Evolutionary conservation across 2,888 invertebrate species (phyloP).

Genomic region (Tetramorium bicarinatum): DNA sequence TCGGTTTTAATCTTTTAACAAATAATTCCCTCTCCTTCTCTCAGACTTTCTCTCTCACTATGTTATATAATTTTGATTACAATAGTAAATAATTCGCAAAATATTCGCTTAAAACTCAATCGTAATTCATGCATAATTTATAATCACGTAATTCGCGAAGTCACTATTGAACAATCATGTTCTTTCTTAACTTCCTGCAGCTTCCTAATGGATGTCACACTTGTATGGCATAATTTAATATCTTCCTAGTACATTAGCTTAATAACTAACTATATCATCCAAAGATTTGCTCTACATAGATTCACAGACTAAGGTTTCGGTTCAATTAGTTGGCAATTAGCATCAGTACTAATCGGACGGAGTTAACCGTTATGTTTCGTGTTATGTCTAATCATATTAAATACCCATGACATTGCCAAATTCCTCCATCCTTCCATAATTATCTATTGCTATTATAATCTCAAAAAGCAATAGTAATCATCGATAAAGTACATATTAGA

Average conservation of each 20-base stretch:
- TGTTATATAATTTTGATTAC: neutral
- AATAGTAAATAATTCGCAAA: neutral
- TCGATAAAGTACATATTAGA: neutral
- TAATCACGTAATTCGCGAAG: neutral
- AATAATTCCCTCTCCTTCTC: neutral
- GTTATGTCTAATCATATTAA: constrained; percentile 10
- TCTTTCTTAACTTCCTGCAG: constrained; percentile 1
- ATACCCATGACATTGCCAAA: neutral
- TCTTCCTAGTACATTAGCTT: constrained; percentile 6
- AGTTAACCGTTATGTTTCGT: constrained; percentile 13
- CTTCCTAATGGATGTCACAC: constrained; percentile 15
- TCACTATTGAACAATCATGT: neutral
- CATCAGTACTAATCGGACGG: neutral
- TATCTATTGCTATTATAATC: neutral
- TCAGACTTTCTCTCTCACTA: neutral
- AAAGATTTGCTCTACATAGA: constrained; percentile 22
- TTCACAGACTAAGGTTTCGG: constrained; percentile 10
- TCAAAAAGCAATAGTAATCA: neutral
- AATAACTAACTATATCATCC: constrained; percentile 19
- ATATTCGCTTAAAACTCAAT: neutral
- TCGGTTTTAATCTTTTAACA: neutral
- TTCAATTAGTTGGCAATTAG: constrained; percentile 29
- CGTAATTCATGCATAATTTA: neutral
- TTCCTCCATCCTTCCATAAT: neutral
- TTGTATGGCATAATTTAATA: constrained; percentile 30